A percentile compares a stretch with the other conserved stretches of the same genome.
phyloP scores from a whole-genome alignment of 2,113 vertebrate species.

The Clarias batrachus region DNA sequence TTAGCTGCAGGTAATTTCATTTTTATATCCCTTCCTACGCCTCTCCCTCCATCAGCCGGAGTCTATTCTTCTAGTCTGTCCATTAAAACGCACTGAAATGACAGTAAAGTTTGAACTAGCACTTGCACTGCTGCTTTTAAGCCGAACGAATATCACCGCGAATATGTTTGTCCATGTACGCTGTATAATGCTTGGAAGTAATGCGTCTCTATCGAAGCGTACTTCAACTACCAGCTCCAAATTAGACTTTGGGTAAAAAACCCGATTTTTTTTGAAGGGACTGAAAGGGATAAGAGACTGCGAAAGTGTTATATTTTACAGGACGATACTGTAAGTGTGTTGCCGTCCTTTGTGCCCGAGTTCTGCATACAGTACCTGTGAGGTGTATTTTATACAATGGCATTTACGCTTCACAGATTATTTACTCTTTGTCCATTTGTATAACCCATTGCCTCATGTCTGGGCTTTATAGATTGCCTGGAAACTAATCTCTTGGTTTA shows the following conservation, averaged over 20 bases:
- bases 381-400: not conserved
- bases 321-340: not conserved
- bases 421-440: not conserved
- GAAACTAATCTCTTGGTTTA: slow-evolving; percentile 23
- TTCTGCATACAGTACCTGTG: not conserved
- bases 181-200: slow-evolving; percentile 24
- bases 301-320: not conserved
- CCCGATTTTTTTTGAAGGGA: not conserved
- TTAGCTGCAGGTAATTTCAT: slow-evolving; percentile 32
- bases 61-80: not conserved
- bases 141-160: not conserved
- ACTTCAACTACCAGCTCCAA: not conserved
- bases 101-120: slow-evolving; percentile 16
- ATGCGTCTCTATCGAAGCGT: not conserved
- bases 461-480: not conserved
- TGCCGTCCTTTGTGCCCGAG: not conserved
- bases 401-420: not conserved
- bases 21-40: slow-evolving; percentile 11
- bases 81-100: slow-evolving; percentile 28
- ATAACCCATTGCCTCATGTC: slow-evolving; percentile 11
- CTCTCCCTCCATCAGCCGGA: not conserved
- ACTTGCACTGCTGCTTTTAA: slow-evolving; percentile 12
- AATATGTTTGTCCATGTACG: not conserved
- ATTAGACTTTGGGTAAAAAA: slow-evolving; percentile 26
- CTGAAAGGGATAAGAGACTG: not conserved